Evolutionary conservation across 2,797 vertebrate species (phyloP).

Genomic region (Chiropotes sagulatus): DNA sequence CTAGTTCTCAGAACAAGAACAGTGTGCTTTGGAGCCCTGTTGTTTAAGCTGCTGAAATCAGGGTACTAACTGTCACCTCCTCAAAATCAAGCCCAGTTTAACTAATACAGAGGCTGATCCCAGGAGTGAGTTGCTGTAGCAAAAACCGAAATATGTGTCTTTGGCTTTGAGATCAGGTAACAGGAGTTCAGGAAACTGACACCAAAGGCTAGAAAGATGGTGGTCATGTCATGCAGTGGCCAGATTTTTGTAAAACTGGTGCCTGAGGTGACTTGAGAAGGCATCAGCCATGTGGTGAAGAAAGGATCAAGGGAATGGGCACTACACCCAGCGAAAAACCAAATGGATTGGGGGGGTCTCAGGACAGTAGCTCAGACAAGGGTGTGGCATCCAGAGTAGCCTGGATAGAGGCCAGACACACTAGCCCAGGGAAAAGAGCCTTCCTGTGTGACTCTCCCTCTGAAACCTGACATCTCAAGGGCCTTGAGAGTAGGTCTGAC

Average conservation of each 20-base stretch:
- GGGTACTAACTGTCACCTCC: background rate
- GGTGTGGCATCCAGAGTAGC: rapidly evolving
- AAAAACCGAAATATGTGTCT: background rate
- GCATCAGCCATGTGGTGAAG: rapidly evolving
- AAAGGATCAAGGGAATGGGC: rapidly evolving
- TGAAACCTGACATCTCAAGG: rapidly evolving
- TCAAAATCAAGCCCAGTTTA: background rate
- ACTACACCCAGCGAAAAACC: background rate
- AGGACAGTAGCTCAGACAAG: rapidly evolving
- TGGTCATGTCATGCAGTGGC: rapidly evolving
- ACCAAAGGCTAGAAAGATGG: rapidly evolving
- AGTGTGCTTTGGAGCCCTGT: no score
- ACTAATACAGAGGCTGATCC: rapidly evolving
- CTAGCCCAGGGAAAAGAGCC: rapidly evolving
- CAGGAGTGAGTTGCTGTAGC: rapidly evolving
- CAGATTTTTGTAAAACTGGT: background rate
- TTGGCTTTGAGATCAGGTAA: no score
- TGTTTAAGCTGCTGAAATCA: background rate
- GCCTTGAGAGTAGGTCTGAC: no score
- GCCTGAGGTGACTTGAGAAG: background rate
- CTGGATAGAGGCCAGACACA: background rate
- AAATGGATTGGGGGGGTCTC: rapidly evolving
- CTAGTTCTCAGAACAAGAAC: background rate
- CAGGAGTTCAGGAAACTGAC: background rate
- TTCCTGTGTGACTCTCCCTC: rapidly evolving